Percentiles rank a stretch among this genome's conserved stretches.
Evolutionary conservation across 1,140 invertebrate species (phyloP).

Genomic region (Lerema accius): DNA sequence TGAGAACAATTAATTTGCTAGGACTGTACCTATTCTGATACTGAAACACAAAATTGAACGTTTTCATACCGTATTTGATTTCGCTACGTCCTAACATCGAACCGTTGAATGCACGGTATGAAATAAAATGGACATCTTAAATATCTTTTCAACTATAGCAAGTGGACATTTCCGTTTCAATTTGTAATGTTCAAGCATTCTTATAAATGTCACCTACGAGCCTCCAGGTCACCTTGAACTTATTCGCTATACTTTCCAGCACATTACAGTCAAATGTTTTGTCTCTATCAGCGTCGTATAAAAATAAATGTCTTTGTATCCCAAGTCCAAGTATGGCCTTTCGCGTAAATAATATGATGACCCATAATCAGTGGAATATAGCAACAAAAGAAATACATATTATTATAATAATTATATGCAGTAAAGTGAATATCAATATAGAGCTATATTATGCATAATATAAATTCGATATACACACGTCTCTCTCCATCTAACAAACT

Average conservation of each 20-base stretch:
- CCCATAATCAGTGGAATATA: constrained; percentile 2
- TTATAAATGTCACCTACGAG: constrained; percentile 12
- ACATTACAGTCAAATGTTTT: constrained; percentile 14
- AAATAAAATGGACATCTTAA: constrained; percentile 6
- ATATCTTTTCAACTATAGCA: constrained; percentile 7
- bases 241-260: constrained; percentile 17
- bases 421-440: too few relatives aligned
- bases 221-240: constrained; percentile 19
- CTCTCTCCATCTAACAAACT: too few relatives aligned
- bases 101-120: background rate
- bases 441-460: too few relatives aligned
- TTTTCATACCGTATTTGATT: background rate
- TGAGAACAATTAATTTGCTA: background rate
- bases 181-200: constrained; percentile 8
- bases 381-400: background rate
- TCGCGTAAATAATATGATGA: constrained; percentile 7
- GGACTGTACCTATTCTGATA: constrained; percentile 1
- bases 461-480: too few relatives aligned
- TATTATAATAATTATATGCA: background rate
- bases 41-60: background rate
- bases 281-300: constrained; percentile 8
- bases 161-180: constrained; percentile 26
- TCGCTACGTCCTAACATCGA: background rate
- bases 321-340: too few relatives aligned
- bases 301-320: too few relatives aligned